Percentiles rank a stretch among this genome's conserved stretches.
Evolutionary conservation across 2,797 vertebrate species (phyloP).

Genomic region (Microcaecilia unicolor): DNA sequence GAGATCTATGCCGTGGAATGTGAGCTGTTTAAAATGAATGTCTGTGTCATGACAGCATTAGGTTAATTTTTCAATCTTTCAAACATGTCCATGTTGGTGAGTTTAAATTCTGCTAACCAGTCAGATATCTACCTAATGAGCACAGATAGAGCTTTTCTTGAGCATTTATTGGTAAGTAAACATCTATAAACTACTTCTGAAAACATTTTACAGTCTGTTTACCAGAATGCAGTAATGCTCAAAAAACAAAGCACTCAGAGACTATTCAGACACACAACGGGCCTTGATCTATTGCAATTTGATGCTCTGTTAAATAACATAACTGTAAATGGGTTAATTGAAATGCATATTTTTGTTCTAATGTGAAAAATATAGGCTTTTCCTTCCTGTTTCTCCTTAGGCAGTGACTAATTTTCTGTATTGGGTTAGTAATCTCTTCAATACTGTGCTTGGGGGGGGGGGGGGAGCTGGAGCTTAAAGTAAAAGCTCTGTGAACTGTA

Average conservation of each 20-base stretch:
- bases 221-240: constrained; percentile 24
- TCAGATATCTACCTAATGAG: constrained; percentile 62
- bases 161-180: constrained; percentile 62
- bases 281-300: too few species aligned
- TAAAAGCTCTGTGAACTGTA: constrained; percentile 41
- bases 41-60: constrained; percentile 54
- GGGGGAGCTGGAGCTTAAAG: constrained; percentile 17
- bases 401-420: constrained; percentile 31
- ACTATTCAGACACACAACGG: constrained; percentile 15
- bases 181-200: constrained; percentile 51
- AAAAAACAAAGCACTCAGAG: constrained; percentile 17
- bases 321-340: constrained; percentile 31
- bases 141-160: constrained; percentile 62
- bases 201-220: constrained; percentile 45
- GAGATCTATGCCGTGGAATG: constrained; percentile 45
- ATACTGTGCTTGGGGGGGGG: constrained; percentile 35
- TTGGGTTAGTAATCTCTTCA: constrained; percentile 33
- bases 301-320: constrained; percentile 31
- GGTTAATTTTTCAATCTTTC: constrained; percentile 51
- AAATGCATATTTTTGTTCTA: constrained; percentile 31
- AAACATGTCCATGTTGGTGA: constrained; percentile 62
- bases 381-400: constrained; percentile 45
- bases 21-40: constrained; percentile 53
- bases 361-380: constrained; percentile 39
- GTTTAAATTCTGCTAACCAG: constrained; percentile 63